phyloP scores from a whole-genome alignment of 2,888 invertebrate genomes.

The Thymelicus sylvestris region DNA sequence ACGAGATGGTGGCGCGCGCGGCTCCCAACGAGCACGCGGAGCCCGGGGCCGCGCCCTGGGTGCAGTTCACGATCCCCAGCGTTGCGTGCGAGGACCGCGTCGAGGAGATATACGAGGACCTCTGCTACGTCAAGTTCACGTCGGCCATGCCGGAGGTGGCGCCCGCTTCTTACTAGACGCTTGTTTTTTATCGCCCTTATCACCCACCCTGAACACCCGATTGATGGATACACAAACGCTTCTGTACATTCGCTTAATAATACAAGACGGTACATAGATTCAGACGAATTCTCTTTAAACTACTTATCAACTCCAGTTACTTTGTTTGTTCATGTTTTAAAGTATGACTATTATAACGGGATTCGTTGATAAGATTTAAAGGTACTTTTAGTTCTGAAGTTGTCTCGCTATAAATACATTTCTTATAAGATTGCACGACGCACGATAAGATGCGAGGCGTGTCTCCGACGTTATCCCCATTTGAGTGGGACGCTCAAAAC shows the following conservation, averaged over 20 bases:
- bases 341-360: not conserved
- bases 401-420: constrained; percentile 24
- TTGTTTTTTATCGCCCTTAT: constrained; percentile 19
- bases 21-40: constrained; percentile 61
- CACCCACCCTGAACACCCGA: not conserved
- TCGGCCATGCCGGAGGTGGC: constrained; percentile 88
- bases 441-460: constrained; percentile 11
- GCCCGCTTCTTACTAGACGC: constrained; percentile 38
- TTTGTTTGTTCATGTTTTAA: too few relatives aligned
- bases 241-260: constrained; percentile 5
- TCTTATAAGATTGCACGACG: constrained; percentile 22
- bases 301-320: too few relatives aligned
- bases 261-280: not conserved
- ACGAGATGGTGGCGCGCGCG: constrained; percentile 48
- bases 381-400: constrained; percentile 24
- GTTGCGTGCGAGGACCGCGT: constrained; percentile 86
- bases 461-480: constrained; percentile 15
- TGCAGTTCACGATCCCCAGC: constrained; percentile 87
- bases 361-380: constrained; percentile 22
- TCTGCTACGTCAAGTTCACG: constrained; percentile 94
- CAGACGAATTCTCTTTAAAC: too few relatives aligned
- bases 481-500: constrained; percentile 24
- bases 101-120: constrained; percentile 94
- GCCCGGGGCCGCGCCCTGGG: constrained; percentile 83
- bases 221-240: constrained; percentile 8